Base-by-base conservation (phyloP, 1,140 invertebrate genomes). In the Leptestheria dahalacensis region DNA sequence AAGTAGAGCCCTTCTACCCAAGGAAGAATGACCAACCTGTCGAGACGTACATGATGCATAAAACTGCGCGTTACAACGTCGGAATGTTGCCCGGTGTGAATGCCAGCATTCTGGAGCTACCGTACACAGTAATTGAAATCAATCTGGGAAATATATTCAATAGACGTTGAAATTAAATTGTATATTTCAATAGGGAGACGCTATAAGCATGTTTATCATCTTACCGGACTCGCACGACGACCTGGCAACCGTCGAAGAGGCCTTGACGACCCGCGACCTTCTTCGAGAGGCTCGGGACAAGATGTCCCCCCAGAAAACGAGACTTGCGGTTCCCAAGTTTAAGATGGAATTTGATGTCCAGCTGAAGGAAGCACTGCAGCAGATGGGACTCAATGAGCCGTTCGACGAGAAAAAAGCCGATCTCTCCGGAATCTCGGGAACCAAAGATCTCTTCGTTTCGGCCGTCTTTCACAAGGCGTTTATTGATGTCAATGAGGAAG, bases 401-500 rank as follows among this genome's bases (percentile, higher is more conserved):
- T 91, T 91, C 69, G 55, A 64, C 0, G 68, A 72, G 3, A 41
- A 63, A 24, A 63, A 56, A 3, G 80, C 85, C 2, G 77, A 85
- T 66, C 76, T 91, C 4, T 72, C 78, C 9, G 76, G 77, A 21
- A 79, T 88, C 28, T 70, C 78, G 1, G 67, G 74, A 9, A 2
- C 69, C 62, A 66, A 69, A 70, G 79, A 54, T 63, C 51, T 82
- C 66, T 72, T 73, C 77, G 63, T 84, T 67, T 64, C 75, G 68
- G 67, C 72, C 76, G 76, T 91, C 6, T 66, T 88, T n/a, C 88
- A 91, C 66, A 86, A 86, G 67, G 83, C 85, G 15, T 81, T 80
- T 64, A 85, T 92, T 66, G 82, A 87, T 65, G 82, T 91, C 0
- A 82, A 84, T 60, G 88, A 91, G 70, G 77, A 86, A 66, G 88